Base-by-base conservation (phyloP, 2,113 vertebrate species). In the Sphyrna mokarran region DNA sequence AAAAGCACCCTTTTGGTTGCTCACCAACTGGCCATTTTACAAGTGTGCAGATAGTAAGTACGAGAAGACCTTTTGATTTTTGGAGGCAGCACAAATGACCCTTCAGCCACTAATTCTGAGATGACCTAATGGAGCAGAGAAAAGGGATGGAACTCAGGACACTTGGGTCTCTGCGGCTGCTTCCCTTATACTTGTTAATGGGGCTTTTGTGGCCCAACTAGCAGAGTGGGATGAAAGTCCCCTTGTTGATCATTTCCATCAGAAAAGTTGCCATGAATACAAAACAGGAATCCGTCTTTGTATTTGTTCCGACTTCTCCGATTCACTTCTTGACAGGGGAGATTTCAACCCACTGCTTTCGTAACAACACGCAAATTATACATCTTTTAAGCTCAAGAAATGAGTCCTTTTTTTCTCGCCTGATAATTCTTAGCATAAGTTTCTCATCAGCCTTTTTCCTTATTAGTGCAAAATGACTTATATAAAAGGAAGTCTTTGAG, bases 351-450 rank as follows among this genome's bases (percentile, higher is more conserved):
- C 61, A 68, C 89, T 93, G 61, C 33, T 37, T 93, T 93, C 29
- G 66, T 37, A n/a, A 37, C 61, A 93, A 10, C 89, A 93, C 18
- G 7, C 33, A 93, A 66, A 93, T 91, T n/a, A 37, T 68, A n/a
- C 89, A 68, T 37, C 61, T 66, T 93, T 93, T 68, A 93, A 95
- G 94, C 70, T 95, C 94, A 70, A 95, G 20, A 43, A 54, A 43
- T 54, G 23, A 95, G 29, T 33, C 87, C 14, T 93, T 93, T 37
- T 90, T 29, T 70, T 54, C 68, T 95, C 72, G 37, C 37, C 40
- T 95, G 93, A 95, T 72, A 72, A 95, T 95, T 48, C 93, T 95
- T 48, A 95, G 40, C 69, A 95, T 95, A 72, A 95, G 69, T 95
- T 95, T 95, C 89, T 93, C 94, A 95, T 76, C 94, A 18, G 69